Evolutionary conservation across 2,888 invertebrate species (phyloP).

Genomic region (Parnassius orleans): DNA sequence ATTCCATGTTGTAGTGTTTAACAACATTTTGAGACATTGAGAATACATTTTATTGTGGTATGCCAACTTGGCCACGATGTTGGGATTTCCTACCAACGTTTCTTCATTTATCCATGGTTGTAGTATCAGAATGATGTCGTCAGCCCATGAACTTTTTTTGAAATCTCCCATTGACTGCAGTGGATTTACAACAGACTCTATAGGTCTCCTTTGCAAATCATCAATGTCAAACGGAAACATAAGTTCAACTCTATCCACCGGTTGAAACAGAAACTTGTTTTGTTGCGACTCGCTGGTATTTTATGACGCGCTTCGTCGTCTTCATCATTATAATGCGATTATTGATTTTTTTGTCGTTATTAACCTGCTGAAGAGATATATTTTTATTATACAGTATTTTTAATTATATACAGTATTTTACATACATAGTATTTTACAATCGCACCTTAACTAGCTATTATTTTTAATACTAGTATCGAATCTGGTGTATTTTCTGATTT

Average conservation of each 20-base stretch:
- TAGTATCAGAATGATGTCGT: slow-evolving; percentile 58
- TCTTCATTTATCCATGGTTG: slow-evolving; percentile 63
- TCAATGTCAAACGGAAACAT: slow-evolving; percentile 68
- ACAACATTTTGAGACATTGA: slow-evolving; percentile 55
- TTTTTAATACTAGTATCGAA: too few relatives aligned
- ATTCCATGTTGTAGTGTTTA: slow-evolving; percentile 51
- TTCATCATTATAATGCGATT: slow-evolving; percentile 85
- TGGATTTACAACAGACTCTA: slow-evolving; percentile 57
- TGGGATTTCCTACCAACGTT: slow-evolving; percentile 51
- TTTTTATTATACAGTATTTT: too few relatives aligned
- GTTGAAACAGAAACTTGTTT: slow-evolving; percentile 68
- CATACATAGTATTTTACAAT: too few relatives aligned
- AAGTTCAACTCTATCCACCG: slow-evolving; percentile 61
- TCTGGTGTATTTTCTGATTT: too few relatives aligned
- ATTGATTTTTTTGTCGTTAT: slow-evolving; percentile 76
- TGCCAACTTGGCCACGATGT: slow-evolving; percentile 68
- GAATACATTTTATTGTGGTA: slow-evolving; percentile 58
- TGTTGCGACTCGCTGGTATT: slow-evolving; percentile 75
- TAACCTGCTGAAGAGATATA: slow-evolving; percentile 36
- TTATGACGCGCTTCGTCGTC: slow-evolving; percentile 86
- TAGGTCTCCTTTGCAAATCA: slow-evolving; percentile 50
- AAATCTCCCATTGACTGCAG: slow-evolving; percentile 57
- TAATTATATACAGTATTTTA: too few relatives aligned
- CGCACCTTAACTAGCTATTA: too few relatives aligned
- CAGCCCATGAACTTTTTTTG: slow-evolving; percentile 64